Evolutionary conservation across 2,113 vertebrate genomes (phyloP).

Genomic region (Melanotaenia duboulayi): DNA sequence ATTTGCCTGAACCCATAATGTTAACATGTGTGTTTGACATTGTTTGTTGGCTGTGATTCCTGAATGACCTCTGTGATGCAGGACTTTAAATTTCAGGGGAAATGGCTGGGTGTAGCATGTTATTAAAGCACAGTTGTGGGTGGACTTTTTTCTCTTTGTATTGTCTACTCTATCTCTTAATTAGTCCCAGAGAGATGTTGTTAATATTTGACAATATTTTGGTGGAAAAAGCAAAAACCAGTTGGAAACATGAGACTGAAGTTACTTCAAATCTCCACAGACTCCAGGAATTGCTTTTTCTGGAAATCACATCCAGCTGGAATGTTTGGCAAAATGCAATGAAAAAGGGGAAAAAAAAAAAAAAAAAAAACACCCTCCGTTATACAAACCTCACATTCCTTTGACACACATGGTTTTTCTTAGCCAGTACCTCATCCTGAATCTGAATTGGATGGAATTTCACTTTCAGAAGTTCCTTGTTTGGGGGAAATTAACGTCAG

Average conservation of each 20-base stretch:
- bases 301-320: conserved; percentile 46
- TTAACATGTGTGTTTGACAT: too few relatives aligned
- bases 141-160: conserved; percentile 4
- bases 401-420: conserved; percentile 72
- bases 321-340: conserved; percentile 68
- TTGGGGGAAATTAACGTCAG: conserved; percentile 59
- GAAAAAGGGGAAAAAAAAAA: conserved; percentile 47
- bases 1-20: too few relatives aligned
- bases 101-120: not conserved
- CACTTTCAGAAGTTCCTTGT: conserved; percentile 48
- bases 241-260: conserved; percentile 21
- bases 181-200: not conserved
- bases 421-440: conserved; percentile 43
- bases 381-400: conserved; percentile 70
- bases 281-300: conserved; percentile 42
- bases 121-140: not conserved
- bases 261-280: conserved; percentile 22
- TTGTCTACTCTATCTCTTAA: not conserved
- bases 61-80: too few relatives aligned
- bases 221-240: not conserved
- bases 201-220: conserved; percentile 8
- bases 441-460: conserved; percentile 55
- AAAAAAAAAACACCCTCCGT: too few relatives aligned
- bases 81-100: not conserved
- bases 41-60: not conserved